Conservation (phyloP, 2,797 vertebrate genomes). For the Miopithecus talapoin region DNA sequence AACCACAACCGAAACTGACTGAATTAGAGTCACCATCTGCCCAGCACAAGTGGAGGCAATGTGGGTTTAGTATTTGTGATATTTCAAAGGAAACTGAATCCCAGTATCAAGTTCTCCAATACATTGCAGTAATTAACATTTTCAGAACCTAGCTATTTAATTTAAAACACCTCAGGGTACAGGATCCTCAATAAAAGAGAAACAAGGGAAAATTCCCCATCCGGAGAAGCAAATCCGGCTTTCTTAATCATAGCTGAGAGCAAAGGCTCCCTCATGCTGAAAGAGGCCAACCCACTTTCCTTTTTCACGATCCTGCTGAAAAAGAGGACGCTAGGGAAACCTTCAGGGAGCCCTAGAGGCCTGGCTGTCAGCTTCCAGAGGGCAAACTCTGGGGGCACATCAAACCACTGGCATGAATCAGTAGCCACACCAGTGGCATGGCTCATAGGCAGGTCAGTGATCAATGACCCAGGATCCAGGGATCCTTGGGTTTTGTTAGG, state of each 20-base stretch:
- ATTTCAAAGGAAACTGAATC: conserved; percentile 45
- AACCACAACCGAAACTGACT: not conserved
- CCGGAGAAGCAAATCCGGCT: not conserved
- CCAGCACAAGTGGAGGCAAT: not conserved
- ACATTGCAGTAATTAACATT: conserved; percentile 59
- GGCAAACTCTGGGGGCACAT: not conserved
- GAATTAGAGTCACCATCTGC: not conserved
- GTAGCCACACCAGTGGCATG: not conserved
- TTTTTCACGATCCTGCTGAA: not conserved
- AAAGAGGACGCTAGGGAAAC: conserved; percentile 13
- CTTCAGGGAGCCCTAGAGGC: not conserved
- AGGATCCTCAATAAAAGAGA: conserved; percentile 14
- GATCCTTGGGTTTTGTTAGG: not conserved
- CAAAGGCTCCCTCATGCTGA: not conserved
- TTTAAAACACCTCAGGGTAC: conserved; percentile 26
- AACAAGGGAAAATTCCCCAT: conserved; percentile 13
- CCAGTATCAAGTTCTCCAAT: not conserved
- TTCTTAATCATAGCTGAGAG: conserved; percentile 32
- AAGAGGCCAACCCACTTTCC: not conserved
- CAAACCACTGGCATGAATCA: not conserved
- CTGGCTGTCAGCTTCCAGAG: not conserved
- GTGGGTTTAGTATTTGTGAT: not conserved
- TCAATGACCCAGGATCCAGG: not conserved
- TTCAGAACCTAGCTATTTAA: conserved; percentile 17
- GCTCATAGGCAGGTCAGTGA: not conserved